A percentile compares a stretch with the other conserved stretches of the same genome.
Evolutionary conservation across 2,888 invertebrate genomes (phyloP).

Genomic region (Diadegma fenestrale): DNA sequence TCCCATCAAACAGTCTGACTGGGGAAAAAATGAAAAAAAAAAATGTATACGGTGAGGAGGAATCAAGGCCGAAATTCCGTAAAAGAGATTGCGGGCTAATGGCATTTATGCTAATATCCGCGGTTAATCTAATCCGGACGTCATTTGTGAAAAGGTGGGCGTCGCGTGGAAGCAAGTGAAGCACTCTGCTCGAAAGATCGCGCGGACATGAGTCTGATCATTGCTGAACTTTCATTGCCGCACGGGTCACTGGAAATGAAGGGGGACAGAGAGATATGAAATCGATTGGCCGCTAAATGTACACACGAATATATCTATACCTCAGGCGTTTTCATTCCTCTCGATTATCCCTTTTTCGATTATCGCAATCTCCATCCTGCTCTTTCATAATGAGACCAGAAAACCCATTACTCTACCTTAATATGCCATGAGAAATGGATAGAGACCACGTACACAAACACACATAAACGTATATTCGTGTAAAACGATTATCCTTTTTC

Average conservation of each 20-base stretch:
- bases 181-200: slow-evolving; percentile 33
- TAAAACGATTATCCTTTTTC: slow-evolving; percentile 27
- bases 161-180: background rate
- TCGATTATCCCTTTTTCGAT: slow-evolving; percentile 54
- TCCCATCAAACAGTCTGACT: background rate
- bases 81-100: slow-evolving; percentile 14
- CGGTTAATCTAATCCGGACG: slow-evolving; percentile 61
- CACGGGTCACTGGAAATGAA: slow-evolving; percentile 12
- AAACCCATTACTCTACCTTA: slow-evolving; percentile 48
- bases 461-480: slow-evolving; percentile 1
- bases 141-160: slow-evolving; percentile 53
- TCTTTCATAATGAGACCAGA: slow-evolving; percentile 54
- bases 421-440: slow-evolving; percentile 48
- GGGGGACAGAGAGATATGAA: slow-evolving; percentile 25
- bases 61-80: slow-evolving; percentile 22
- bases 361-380: slow-evolving; percentile 42
- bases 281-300: slow-evolving; percentile 32
- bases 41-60: background rate
- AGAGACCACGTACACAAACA: slow-evolving; percentile 13
- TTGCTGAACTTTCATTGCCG: slow-evolving; percentile 39
- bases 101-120: slow-evolving; percentile 59
- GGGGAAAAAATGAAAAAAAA: slow-evolving; percentile 2
- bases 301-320: background rate
- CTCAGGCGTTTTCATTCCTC: background rate
- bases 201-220: slow-evolving; percentile 34